A percentile compares a stretch with the other conserved stretches of the same genome.
Conservation (phyloP, 2,113 vertebrate genomes). For the Peromyscus maniculatus region DNA sequence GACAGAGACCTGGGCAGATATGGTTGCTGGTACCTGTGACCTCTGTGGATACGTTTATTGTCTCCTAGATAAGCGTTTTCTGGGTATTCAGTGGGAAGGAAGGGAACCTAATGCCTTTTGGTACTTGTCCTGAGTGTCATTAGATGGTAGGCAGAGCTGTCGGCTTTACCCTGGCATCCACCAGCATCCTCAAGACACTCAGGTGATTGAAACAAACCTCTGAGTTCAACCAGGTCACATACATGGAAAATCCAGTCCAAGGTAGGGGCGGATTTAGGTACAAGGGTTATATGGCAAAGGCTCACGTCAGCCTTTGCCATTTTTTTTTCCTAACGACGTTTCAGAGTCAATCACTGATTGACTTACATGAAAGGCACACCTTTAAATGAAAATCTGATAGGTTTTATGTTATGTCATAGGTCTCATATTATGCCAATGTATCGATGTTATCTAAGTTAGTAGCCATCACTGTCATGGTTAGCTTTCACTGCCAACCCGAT, state of each 20-base stretch:
- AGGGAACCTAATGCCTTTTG: not conserved
- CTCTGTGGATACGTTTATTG: not conserved
- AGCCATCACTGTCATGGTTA: not conserved
- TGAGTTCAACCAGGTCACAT: not conserved
- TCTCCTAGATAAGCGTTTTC: not conserved
- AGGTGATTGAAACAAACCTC: not conserved
- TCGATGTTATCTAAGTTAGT: not conserved
- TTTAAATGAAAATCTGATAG: not conserved
- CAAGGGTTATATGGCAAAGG: too few species aligned
- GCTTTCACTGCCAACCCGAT: not conserved
- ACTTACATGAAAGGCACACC: fast-evolving
- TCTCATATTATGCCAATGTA: not conserved
- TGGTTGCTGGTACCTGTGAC: not conserved
- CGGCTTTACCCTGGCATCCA: not conserved
- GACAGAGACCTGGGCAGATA: too few species aligned
- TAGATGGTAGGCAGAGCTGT: not conserved
- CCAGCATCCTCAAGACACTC: not conserved
- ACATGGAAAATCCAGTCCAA: not conserved
- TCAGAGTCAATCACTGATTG: not conserved
- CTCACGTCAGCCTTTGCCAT: not conserved
- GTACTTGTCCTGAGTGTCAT: not conserved
- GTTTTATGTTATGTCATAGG: not conserved
- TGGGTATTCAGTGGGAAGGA: not conserved
- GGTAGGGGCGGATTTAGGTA: not conserved
- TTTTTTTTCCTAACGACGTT: not conserved